Evolutionary conservation across 2,113 vertebrate genomes (phyloP).

Genomic region (Anguilla rostrata): DNA sequence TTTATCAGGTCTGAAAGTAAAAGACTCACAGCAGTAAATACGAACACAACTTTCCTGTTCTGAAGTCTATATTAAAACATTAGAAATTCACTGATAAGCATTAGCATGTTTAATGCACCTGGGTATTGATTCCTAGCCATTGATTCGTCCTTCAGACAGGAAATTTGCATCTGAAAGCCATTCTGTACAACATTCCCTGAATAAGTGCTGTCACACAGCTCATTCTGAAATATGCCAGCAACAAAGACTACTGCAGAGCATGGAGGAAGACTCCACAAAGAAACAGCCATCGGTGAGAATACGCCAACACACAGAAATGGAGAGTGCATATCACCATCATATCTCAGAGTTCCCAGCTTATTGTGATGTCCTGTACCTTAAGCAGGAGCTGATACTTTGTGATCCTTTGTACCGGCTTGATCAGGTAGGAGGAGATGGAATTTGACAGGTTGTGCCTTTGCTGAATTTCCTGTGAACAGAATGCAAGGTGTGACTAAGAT

Average conservation of each 20-base stretch:
- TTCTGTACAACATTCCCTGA: background rate
- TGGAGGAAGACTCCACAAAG: background rate
- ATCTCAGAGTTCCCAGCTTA: background rate
- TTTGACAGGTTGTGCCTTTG: slow-evolving; percentile 91
- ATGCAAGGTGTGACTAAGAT: background rate
- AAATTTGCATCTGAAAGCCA: background rate
- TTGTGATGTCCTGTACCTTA: slow-evolving; percentile 74
- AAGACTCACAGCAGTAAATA: background rate
- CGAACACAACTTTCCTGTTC: background rate
- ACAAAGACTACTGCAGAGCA: background rate
- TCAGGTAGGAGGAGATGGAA: slow-evolving; percentile 97
- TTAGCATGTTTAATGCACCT: background rate
- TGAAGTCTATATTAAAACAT: background rate
- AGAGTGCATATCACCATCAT: background rate
- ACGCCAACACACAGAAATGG: background rate
- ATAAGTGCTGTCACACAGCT: background rate
- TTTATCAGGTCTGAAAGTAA: background rate
- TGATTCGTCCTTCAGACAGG: background rate
- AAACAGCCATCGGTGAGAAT: slow-evolving; percentile 9
- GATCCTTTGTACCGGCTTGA: slow-evolving; percentile 98
- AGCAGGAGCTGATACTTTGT: slow-evolving; percentile 97
- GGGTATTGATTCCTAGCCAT: background rate
- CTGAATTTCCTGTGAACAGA: slow-evolving; percentile 86
- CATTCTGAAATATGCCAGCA: background rate
- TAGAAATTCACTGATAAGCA: background rate